Evolutionary conservation across 2,888 invertebrate genomes (phyloP).

Genomic region (Eustalomyia histrio): DNA sequence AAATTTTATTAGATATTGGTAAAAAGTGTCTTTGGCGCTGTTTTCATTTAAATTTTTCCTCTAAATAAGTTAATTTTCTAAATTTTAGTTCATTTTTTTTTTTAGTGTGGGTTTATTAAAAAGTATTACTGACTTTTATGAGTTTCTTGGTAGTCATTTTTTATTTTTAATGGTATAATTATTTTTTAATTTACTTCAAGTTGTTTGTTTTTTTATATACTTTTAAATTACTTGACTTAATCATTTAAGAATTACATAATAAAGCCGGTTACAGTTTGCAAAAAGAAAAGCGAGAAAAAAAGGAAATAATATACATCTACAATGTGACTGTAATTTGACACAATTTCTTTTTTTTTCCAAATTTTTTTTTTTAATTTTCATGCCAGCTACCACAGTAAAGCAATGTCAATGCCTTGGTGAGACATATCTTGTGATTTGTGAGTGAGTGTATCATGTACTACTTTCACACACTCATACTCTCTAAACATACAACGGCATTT

Average conservation of each 20-base stretch:
- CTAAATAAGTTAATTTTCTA: too few species aligned
- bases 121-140: too few species aligned
- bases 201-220: neutral
- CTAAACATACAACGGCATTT: neutral
- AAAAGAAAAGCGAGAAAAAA: neutral
- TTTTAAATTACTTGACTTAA: neutral
- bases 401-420: constrained; percentile 57
- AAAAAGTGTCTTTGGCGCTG: too few species aligned
- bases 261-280: constrained; percentile 45
- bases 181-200: neutral
- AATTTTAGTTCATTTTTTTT: too few species aligned
- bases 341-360: constrained; percentile 16
- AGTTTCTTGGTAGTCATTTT: too few species aligned
- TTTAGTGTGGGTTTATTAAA: too few species aligned
- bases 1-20: too few species aligned
- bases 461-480: neutral
- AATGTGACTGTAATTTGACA: constrained; percentile 39
- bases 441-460: neutral
- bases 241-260: constrained; percentile 44
- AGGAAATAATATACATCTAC: neutral
- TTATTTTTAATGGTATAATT: neutral
- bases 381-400: constrained; percentile 12
- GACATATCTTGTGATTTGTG: constrained; percentile 19
- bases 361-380: neutral
- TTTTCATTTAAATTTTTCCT: too few species aligned